A percentile compares a stretch with the other conserved stretches of the same genome.
phyloP scores from a whole-genome alignment of 2,797 vertebrate species.

The Coregonus ussuriensis region DNA sequence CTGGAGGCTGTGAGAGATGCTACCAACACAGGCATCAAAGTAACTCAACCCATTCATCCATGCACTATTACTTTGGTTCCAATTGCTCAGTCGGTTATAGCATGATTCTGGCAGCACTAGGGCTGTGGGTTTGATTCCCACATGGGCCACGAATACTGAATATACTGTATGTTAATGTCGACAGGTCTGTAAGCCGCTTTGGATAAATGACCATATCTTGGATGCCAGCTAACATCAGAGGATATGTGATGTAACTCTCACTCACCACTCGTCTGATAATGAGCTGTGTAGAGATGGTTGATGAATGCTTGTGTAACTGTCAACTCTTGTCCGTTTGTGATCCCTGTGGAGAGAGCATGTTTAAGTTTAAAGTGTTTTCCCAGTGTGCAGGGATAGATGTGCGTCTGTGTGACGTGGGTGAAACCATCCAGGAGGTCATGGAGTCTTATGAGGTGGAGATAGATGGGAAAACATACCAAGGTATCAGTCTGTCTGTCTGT shows the following conservation, averaged over 20 bases:
- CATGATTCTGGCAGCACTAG: too few species aligned
- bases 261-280: background rate
- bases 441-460: slow-evolving; percentile 98
- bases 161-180: too few species aligned
- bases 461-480: slow-evolving; percentile 98
- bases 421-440: slow-evolving; percentile 98
- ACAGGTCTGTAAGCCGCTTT: too few species aligned
- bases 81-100: background rate
- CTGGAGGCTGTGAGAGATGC: slow-evolving; percentile 98
- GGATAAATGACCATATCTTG: too few species aligned
- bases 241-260: background rate
- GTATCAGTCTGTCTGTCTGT: slow-evolving; percentile 60
- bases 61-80: background rate
- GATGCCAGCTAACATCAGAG: too few species aligned
- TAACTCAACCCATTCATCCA: slow-evolving; percentile 53
- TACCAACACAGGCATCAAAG: slow-evolving; percentile 98
- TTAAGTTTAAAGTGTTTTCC: background rate
- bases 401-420: slow-evolving; percentile 94
- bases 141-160: too few species aligned
- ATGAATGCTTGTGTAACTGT: too few species aligned
- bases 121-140: too few species aligned
- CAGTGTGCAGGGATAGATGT: slow-evolving; percentile 98
- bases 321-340: too few species aligned
- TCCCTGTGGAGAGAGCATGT: too few species aligned
- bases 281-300: background rate